These are phyloP conservation scores for Cyprinus carpio DNA, from an alignment of 2,113 vertebrate species.

Conservation along the genomic window DNA sequence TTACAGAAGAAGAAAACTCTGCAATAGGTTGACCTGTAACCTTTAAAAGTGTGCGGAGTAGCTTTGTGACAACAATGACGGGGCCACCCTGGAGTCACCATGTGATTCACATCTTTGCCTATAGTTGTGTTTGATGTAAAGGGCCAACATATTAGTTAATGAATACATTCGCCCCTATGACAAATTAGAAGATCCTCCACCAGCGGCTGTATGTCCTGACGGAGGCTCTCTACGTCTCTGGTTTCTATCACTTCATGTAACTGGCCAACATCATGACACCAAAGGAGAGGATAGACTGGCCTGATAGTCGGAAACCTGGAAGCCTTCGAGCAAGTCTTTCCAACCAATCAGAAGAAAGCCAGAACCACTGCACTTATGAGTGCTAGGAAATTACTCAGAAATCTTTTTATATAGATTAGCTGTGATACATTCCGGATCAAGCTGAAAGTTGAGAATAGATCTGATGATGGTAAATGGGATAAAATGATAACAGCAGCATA, in stretches of 20 bases:
- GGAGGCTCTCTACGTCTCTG: not conserved
- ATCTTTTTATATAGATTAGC: not conserved
- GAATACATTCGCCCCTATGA: not conserved
- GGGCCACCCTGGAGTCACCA: constrained; percentile 17
- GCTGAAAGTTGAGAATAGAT: not conserved
- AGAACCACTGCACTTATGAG: constrained; percentile 33
- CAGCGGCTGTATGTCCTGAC: not conserved
- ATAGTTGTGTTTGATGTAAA: not conserved
- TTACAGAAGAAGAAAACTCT: not conserved
- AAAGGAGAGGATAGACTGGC: not conserved
- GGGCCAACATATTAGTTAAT: not conserved
- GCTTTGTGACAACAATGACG: constrained; percentile 5
- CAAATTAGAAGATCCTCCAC: not conserved
- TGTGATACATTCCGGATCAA: not conserved
- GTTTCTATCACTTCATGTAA: constrained; percentile 5
- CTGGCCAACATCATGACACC: constrained; percentile 9
- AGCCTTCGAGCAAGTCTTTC: constrained; percentile 3
- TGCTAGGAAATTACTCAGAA: constrained; percentile 58
- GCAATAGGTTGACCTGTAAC: constrained; percentile 10
- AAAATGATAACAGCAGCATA: not conserved
- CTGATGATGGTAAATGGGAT: not conserved
- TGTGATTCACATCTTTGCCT: not conserved
- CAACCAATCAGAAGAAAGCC: constrained; percentile 26
- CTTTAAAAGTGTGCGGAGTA: constrained; percentile 15
- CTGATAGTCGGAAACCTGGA: constrained; percentile 16